These are phyloP conservation scores for Jaculus jaculus DNA, from an alignment of 2,113 vertebrate species.

Conservation along the genomic window DNA sequence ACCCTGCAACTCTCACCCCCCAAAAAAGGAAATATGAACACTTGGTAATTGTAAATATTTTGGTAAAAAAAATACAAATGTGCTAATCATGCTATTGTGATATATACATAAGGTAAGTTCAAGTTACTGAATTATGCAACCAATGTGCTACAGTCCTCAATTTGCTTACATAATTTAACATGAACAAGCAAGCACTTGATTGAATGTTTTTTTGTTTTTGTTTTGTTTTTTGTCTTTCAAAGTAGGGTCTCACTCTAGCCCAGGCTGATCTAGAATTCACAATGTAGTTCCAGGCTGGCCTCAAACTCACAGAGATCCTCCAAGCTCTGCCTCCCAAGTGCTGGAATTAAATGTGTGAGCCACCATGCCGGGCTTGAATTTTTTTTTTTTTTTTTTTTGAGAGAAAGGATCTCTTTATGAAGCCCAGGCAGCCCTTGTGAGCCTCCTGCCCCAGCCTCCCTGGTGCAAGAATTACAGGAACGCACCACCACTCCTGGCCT, in stretches of 20 bases:
- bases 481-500: background rate
- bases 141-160: background rate
- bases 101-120: background rate
- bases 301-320: no score
- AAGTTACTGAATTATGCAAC: background rate
- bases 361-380: no score
- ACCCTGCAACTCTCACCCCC: no score
- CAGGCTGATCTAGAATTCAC: no score
- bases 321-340: no score
- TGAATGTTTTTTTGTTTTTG: background rate
- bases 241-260: no score
- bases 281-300: no score
- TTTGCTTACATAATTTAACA: conserved; percentile 14
- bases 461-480: background rate
- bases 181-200: background rate
- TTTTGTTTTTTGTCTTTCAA: no score
- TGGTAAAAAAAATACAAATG: background rate
- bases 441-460: background rate
- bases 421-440: background rate
- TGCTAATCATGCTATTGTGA: background rate
- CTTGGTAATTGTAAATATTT: conserved; percentile 41
- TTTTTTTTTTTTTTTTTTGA: no score
- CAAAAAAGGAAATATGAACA: conserved; percentile 20
- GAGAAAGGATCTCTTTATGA: background rate
- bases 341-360: no score